These are phyloP conservation scores for Acrobeloides nanus DNA, from an alignment of 2,888 invertebrate species.

Conservation along the genomic window DNA sequence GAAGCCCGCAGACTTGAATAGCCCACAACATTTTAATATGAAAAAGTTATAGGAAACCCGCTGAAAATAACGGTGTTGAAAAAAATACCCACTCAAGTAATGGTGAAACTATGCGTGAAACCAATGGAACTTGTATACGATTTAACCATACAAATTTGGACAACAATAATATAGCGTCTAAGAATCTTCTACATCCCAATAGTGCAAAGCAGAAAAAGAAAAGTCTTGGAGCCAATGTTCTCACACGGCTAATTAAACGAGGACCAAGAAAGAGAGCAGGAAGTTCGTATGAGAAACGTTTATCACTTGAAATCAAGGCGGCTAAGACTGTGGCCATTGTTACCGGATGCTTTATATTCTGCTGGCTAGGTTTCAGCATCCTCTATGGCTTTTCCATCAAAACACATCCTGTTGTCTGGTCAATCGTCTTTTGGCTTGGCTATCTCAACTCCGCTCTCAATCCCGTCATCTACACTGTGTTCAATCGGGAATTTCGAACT, in stretches of 20 bases:
- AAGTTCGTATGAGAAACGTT: constrained; percentile 49
- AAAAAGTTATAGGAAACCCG: no score
- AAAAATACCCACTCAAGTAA: no score
- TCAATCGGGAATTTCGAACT: constrained; percentile 51
- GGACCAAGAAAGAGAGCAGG: constrained; percentile 33
- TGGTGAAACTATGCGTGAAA: no score
- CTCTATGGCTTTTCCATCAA: constrained; percentile 45
- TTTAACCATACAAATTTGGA: no score
- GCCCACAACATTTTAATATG: no score
- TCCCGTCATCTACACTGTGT: constrained; percentile 55
- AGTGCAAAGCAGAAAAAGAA: constrained; percentile 18
- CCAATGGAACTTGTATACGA: no score
- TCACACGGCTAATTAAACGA: constrained; percentile 24
- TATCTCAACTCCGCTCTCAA: constrained; percentile 32
- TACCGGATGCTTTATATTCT: constrained; percentile 89
- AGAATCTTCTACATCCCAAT: constrained; percentile 11
- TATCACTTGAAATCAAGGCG: constrained; percentile 51
- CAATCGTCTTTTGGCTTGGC: constrained; percentile 85
- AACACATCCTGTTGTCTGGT: constrained; percentile 49
- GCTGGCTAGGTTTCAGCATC: constrained; percentile 89
- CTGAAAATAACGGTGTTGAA: no score
- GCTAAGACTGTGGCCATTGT: constrained; percentile 66
- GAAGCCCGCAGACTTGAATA: no score
- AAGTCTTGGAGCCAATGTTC: constrained; percentile 16
- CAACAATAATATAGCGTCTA: no score